These are phyloP conservation scores for Drosophila neocordata DNA, from an alignment of 1,140 invertebrate genomes.

Conservation along the genomic window DNA sequence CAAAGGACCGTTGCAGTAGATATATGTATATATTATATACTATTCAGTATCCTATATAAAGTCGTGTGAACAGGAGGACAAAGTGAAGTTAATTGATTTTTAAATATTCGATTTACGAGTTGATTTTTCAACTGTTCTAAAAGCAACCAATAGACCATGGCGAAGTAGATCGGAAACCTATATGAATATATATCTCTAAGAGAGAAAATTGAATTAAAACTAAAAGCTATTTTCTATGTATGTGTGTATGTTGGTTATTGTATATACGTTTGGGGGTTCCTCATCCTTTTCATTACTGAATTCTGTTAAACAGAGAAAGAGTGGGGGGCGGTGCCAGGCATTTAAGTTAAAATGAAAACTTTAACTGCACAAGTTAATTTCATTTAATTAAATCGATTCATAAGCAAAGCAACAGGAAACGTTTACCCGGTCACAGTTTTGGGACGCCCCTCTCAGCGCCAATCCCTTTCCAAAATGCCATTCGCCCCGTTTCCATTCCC, in stretches of 20 bases:
- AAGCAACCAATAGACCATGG: not conserved
- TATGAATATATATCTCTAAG: too few relatives aligned
- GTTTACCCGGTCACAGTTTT: constrained; percentile 3
- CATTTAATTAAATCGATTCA: constrained; percentile 18
- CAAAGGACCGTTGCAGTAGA: constrained; percentile 7
- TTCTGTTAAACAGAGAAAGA: not conserved
- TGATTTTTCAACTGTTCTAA: constrained; percentile 3
- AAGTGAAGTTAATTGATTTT: constrained; percentile 64
- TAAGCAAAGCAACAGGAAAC: constrained; percentile 10
- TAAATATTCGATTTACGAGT: constrained; percentile 40
- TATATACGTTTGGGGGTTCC: not conserved
- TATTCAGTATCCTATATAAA: not conserved
- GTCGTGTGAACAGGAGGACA: not conserved
- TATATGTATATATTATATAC: constrained; percentile 6
- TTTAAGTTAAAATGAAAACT: constrained; percentile 1
- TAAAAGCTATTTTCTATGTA: too few relatives aligned
- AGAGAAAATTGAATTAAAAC: too few relatives aligned
- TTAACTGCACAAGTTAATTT: constrained; percentile 6
- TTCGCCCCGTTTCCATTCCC: not conserved
- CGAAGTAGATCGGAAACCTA: not conserved
- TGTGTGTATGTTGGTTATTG: not conserved
- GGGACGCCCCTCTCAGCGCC: not conserved
- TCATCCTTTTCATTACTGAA: not conserved
- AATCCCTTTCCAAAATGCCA: not conserved
- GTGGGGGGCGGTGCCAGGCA: not conserved